A percentile compares a stretch with the other conserved stretches of the same genome.
Evolutionary conservation across 1,140 invertebrate species (phyloP).

Genomic region (Drosophila sucinea): DNA sequence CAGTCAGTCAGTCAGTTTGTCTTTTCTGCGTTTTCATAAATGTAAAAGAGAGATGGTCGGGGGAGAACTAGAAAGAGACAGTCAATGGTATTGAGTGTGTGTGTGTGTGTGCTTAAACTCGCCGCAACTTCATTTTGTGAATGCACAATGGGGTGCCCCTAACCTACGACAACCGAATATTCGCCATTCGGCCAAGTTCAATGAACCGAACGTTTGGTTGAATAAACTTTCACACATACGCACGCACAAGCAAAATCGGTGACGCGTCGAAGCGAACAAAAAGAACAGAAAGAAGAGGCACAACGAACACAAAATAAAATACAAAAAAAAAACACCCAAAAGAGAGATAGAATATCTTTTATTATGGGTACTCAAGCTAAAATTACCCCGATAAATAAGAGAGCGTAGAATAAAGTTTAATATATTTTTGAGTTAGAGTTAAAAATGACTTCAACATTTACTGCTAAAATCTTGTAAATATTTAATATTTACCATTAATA

Average conservation of each 20-base stretch:
- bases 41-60: conserved; percentile 16
- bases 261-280: conserved; percentile 67
- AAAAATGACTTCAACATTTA: too few relatives aligned
- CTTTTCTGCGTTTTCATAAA: conserved; percentile 64
- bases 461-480: too few relatives aligned
- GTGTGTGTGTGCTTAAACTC: conserved; percentile 61
- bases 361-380: conserved; percentile 36
- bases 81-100: neutral
- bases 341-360: conserved; percentile 66
- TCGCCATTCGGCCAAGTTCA: conserved; percentile 80
- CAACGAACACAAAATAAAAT: conserved; percentile 48
- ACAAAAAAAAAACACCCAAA: conserved; percentile 54
- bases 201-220: conserved; percentile 79
- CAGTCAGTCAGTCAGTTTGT: conserved; percentile 54
- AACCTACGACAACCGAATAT: conserved; percentile 81
- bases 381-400: neutral
- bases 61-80: conserved; percentile 6
- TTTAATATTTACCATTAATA: too few relatives aligned
- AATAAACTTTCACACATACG: conserved; percentile 71
- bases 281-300: conserved; percentile 56
- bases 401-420: neutral
- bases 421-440: too few relatives aligned
- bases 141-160: conserved; percentile 73
- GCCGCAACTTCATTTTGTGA: conserved; percentile 76
- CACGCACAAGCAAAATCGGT: conserved; percentile 35